Evolutionary conservation across 2,888 invertebrate species (phyloP).

Genomic region (Nemoura dubitans): DNA sequence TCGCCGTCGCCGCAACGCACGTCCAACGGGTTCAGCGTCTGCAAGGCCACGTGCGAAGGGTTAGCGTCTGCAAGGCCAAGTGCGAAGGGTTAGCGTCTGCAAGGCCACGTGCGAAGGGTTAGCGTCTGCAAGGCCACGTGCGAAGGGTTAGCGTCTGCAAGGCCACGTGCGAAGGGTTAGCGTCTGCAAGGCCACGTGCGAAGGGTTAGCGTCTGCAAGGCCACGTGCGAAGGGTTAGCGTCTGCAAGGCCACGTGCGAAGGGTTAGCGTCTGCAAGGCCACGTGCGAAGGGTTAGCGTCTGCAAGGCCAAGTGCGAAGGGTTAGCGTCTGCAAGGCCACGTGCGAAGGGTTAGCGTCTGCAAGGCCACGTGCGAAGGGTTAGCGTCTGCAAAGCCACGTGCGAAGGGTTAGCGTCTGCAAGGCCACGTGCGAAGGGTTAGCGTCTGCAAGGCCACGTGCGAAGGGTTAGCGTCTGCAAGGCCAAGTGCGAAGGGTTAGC

Average conservation of each 20-base stretch:
- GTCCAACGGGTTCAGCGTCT: conserved; percentile 49
- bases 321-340: too few relatives aligned
- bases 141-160: too few relatives aligned
- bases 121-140: not conserved
- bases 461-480: not conserved
- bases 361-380: not conserved
- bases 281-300: not conserved
- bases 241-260: not conserved
- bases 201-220: too few relatives aligned
- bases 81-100: too few relatives aligned
- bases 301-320: not conserved
- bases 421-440: not conserved
- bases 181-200: not conserved
- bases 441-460: too few relatives aligned
- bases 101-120: not conserved
- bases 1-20: conserved; percentile 45
- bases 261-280: too few relatives aligned
- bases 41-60: not conserved
- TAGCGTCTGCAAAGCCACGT: too few relatives aligned
- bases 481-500: not conserved
- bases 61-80: not conserved
- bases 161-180: not conserved
- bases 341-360: not conserved
- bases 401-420: not conserved
- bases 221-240: not conserved